Conservation (phyloP, 2,797 vertebrate species). For the Kryptolebias ocellatus region DNA sequence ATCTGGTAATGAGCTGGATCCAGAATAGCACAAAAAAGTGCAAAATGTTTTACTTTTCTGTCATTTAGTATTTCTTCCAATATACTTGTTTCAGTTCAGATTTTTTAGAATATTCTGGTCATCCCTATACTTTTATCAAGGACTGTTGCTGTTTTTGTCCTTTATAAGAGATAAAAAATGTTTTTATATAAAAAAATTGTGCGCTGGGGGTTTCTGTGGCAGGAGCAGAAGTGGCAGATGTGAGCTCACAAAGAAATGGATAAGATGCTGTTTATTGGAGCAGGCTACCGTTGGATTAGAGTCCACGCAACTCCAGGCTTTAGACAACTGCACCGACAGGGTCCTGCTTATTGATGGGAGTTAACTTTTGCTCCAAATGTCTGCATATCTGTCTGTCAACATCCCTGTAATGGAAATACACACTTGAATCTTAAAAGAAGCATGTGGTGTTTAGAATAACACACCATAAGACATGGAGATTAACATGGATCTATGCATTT, state of each 20-base stretch:
- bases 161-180: constrained; percentile 17
- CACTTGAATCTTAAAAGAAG: constrained; percentile 18
- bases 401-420: constrained; percentile 23
- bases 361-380: constrained; percentile 35
- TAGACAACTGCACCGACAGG: constrained; percentile 46
- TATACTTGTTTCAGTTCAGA: constrained; percentile 8
- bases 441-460: constrained; percentile 13
- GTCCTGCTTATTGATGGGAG: constrained; percentile 48
- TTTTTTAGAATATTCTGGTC: constrained; percentile 1
- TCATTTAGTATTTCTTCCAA: constrained; percentile 2
- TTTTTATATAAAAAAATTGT: constrained; percentile 24
- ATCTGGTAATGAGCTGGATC: constrained; percentile 20
- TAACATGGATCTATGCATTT: constrained; percentile 10
- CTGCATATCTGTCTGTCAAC: constrained; percentile 28
- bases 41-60: constrained; percentile 12
- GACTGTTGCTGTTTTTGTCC: constrained; percentile 13
- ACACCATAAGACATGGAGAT: constrained; percentile 15
- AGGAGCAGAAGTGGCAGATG: constrained; percentile 53
- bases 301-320: constrained; percentile 58
- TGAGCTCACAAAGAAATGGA: constrained; percentile 56
- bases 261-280: constrained; percentile 68
- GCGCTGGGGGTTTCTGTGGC: constrained; percentile 43
- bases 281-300: constrained; percentile 54
- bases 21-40: constrained; percentile 1
- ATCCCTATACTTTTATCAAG: constrained; percentile 14